Evolutionary conservation across 2,113 vertebrate genomes (phyloP), one percentile per base, ranked within the genome.

Genomic region (Catharus minimus): DNA sequence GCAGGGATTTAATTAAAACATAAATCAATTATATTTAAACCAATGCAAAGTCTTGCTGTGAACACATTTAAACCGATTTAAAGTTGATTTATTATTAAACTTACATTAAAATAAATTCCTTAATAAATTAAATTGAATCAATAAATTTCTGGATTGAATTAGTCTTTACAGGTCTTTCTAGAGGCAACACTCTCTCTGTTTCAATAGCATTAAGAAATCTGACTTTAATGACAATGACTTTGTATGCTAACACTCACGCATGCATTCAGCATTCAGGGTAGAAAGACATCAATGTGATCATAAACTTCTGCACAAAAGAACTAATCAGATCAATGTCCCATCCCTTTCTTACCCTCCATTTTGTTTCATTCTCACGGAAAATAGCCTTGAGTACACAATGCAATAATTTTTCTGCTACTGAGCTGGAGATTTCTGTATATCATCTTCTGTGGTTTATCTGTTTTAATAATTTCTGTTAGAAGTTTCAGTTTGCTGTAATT

Each of bases 121-220:
- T 91, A 57, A 82, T 69, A 86, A 90, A 87, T 93, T 49, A 90
- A 61, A 24, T 60, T 55, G 58, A 95, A 90, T 85, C 56, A 79
- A 79, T 79, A 95, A 92, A 84, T 46, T 75, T 64, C 50, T 75
- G 78, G 52, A 94, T 94, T 94, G 82, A 92, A 93, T 93, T 76
- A 93, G 46, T 64, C 30, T 12, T 86, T 90, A 76, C 33, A 47
- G 67, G 39, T 93, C 62, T 86, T 95, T 78, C 69, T 75, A 88
- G 43, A 83, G 10, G 32, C 74, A 84, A 72, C 1, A 1, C 5
- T 65, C 18, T 50, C 28, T 38, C 75, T 60, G 30, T 57, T 86
- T 86, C 36, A 32, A 30, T 20, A 79, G 27, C 74, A 82, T 47
- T 67, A 87, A 79, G 77, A 86, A 95, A 84, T 14, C 11, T 92